A percentile compares a stretch with the other conserved stretches of the same genome.
phyloP scores from a whole-genome alignment of 2,797 vertebrate species.

The Gymnoscopelus microlampas region DNA sequence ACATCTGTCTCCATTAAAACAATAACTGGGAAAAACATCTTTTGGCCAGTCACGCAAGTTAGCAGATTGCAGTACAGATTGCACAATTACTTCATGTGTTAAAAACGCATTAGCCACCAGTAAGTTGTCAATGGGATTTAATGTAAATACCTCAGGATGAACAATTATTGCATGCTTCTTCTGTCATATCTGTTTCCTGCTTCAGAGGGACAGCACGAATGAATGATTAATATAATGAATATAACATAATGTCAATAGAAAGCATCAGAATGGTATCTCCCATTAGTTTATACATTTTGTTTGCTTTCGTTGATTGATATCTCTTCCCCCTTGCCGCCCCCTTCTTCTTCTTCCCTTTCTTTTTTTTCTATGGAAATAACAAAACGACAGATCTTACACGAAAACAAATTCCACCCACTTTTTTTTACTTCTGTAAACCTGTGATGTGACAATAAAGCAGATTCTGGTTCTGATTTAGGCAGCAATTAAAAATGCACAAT shows the following conservation, averaged over 20 bases:
- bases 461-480: too few species aligned
- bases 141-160: slow-evolving; percentile 58
- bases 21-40: slow-evolving; percentile 42
- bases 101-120: slow-evolving; percentile 68
- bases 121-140: slow-evolving; percentile 52
- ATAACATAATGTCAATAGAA: slow-evolving; percentile 31
- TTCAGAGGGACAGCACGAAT: slow-evolving; percentile 25
- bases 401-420: too few species aligned
- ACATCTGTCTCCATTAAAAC: slow-evolving; percentile 71
- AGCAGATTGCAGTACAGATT: slow-evolving; percentile 65
- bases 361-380: too few species aligned
- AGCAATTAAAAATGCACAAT: too few species aligned
- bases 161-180: slow-evolving; percentile 24
- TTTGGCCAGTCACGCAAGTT: slow-evolving; percentile 56
- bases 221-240: slow-evolving; percentile 8
- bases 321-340: too few species aligned
- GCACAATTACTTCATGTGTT: slow-evolving; percentile 68
- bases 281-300: not conserved
- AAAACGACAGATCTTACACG: too few species aligned
- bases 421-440: too few species aligned
- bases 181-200: slow-evolving; percentile 17
- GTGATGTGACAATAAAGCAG: too few species aligned
- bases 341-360: too few species aligned
- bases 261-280: slow-evolving; percentile 45
- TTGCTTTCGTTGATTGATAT: too few species aligned